Base-by-base conservation (phyloP, 1,140 invertebrate species). In the Penaeus indicus region DNA sequence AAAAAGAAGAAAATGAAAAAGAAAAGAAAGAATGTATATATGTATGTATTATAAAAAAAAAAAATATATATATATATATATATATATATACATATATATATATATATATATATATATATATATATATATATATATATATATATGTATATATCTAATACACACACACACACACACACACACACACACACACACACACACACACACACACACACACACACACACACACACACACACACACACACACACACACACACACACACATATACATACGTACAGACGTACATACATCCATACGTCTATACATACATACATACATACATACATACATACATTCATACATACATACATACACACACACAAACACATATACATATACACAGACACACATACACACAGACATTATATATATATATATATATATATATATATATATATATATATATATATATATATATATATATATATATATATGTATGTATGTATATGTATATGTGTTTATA, bases 391-490 rank as follows among this genome's bases (percentile, higher is more conserved):
- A 72, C 7, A 72, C 19, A 72, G 3, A 25, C 19, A 75, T 10
- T 27, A 32, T 38, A 18, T 75, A 5, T n/a, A 18, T 75, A 5
- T 75, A 11, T 19, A 0, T 38, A 25, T 32, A 7, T 25, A 27
- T 75, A 1, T n/a, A 75, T 38, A 13, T 72, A 38, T 38, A 5
- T 38, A n/a, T 27, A 22, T 19, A 69, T 69, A 69, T 69, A 69
- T 69, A 69, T 69, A 69, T 69, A 19, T 69, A 69, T 16, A 69
- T 69, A 22, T 69, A 69, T 69, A 69, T 69, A 22, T 69, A 4
- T 69, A 22, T 69, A 22, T 69, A 22, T 69, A 4, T 69, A 4
- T 69, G 21, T 69, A 4, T 69, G 13, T 69, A 4, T 22, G 21
- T 19, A 4, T 69, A 4, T 69, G 21, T 69, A 21, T 69, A 4